Evolutionary conservation across 2,888 invertebrate genomes (phyloP), one percentile per base, ranked within the genome.

Genomic region (Resseliella maxima): DNA sequence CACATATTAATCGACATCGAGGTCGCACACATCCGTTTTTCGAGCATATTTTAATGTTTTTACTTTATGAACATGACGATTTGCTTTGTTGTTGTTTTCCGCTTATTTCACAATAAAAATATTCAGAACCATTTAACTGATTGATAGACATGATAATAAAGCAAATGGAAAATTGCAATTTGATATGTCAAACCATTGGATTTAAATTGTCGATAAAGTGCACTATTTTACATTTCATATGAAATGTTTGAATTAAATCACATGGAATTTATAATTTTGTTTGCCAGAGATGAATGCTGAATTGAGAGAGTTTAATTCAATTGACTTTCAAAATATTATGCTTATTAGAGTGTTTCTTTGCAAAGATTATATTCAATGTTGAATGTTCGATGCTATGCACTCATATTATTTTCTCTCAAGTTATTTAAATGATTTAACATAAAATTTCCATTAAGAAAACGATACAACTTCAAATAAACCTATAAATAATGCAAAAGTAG

Each of bases 361-460:
- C 15, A 72, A n/a, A 72, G 31, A n/a, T 72, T 15, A 12, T 12
- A 21, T 2, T 12, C 0, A 12, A 1, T 72, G 59, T 72, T 12
- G 18, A 50, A 50, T 50, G 46, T 50, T 50, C 31, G 18, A 2
- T 72, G 15, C 3, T 15, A 41, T 41, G 41, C 41, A 18, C 46
- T 50, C 46, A 12, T 31, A 50, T 31, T 10, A 31, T 15, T 50
- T 18, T 50, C 24, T 72, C 50, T 15, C 21, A 35, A 18, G 0
- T 72, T 72, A 12, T 72, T 72, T 31, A 15, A 72, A 72, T 72
- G 31, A 72, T 72, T 72, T 72, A 31, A 72, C 72, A 72, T 27
- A 72, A 35, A 72, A 72, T 72, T 31, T 31, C 72, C 72, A 72
- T 72, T 72, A 72, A 31, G 35, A 72, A 72, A 72, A 5, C 31